A percentile compares a stretch with the other conserved stretches of the same genome.
phyloP scores from a whole-genome alignment of 2,113 vertebrate genomes.

The Pterocles gutturalis region DNA sequence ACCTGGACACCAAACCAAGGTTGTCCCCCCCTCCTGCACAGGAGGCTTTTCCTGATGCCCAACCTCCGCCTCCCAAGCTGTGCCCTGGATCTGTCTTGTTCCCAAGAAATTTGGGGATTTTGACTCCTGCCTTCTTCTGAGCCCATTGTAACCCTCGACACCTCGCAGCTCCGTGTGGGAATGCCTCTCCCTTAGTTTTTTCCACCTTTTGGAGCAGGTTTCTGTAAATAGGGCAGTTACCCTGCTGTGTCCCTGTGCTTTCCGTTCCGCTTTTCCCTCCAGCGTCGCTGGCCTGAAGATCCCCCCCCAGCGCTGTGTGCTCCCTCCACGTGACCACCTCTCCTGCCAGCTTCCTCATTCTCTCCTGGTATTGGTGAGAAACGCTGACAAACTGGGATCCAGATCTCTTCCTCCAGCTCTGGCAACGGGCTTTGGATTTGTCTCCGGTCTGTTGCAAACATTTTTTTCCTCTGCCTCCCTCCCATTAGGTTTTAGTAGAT shows the following conservation, averaged over 20 bases:
- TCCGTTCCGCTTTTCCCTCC: neutral
- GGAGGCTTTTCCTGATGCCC: neutral
- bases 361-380: neutral
- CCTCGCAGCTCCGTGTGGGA: neutral
- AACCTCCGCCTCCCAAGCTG: neutral
- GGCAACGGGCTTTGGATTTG: neutral
- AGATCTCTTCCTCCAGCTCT: neutral
- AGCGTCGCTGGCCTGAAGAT: accelerated
- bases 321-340: accelerated
- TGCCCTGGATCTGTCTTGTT: no score
- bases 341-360: neutral
- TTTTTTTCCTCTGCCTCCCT: neutral
- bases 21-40: neutral
- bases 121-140: neutral
- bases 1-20: accelerated
- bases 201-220: neutral
- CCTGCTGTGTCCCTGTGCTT: neutral
- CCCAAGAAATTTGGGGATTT: neutral
- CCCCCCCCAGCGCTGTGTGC: neutral
- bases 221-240: accelerated
- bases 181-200: neutral
- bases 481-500: neutral
- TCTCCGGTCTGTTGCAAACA: neutral
- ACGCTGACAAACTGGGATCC: neutral
- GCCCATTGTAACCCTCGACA: accelerated